phyloP scores from a whole-genome alignment of 2,113 vertebrate genomes.

The Anguilla rostrata region DNA sequence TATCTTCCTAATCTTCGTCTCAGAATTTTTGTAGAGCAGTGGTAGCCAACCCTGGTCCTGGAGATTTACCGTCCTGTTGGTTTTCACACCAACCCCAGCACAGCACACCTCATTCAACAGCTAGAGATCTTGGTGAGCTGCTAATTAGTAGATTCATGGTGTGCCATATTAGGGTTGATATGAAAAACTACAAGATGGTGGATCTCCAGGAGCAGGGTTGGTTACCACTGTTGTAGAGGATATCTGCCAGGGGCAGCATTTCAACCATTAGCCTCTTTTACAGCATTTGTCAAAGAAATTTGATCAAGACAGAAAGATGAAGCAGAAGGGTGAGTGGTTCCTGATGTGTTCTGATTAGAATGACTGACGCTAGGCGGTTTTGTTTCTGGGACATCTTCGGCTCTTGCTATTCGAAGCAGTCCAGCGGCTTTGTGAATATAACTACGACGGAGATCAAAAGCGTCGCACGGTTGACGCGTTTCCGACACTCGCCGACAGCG shows the following conservation, averaged over 20 bases:
- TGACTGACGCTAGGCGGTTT: slow-evolving; percentile 45
- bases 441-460: slow-evolving; percentile 46
- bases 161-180: too few relatives aligned
- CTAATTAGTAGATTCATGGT: too few relatives aligned
- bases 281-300: background rate
- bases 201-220: too few relatives aligned
- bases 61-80: too few relatives aligned
- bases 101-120: too few relatives aligned
- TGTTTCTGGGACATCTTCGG: slow-evolving; percentile 18
- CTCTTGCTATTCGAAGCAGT: slow-evolving; percentile 25
- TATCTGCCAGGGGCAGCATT: background rate
- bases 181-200: too few relatives aligned
- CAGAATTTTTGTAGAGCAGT: background rate
- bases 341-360: slow-evolving; percentile 51
- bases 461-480: slow-evolving; percentile 26
- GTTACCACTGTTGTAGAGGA: background rate
- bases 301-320: slow-evolving; percentile 26
- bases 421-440: slow-evolving; percentile 34
- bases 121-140: too few relatives aligned
- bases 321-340: slow-evolving; percentile 53
- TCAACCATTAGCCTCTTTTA: background rate
- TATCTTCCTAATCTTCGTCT: slow-evolving; percentile 11
- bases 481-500: slow-evolving; percentile 27
- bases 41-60: too few relatives aligned
- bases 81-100: too few relatives aligned